A percentile compares a stretch with the other conserved stretches of the same genome.
Evolutionary conservation across 2,888 invertebrate species (phyloP).

Genomic region (Nesidiocoris tenuis): DNA sequence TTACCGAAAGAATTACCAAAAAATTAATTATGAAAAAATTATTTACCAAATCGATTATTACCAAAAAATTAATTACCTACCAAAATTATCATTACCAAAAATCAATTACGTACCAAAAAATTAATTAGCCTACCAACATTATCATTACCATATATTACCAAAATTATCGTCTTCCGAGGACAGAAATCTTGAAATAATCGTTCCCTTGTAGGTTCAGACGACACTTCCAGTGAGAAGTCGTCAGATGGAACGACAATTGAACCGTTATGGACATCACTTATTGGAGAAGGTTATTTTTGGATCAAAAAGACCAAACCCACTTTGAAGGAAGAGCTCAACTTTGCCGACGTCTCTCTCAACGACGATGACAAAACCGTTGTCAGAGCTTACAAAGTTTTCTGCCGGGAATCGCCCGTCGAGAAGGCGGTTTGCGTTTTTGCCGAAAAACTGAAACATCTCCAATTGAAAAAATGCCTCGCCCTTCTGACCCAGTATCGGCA

Average conservation of each 20-base stretch:
- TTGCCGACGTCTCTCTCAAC: neutral
- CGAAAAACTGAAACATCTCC: neutral
- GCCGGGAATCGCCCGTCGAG: neutral
- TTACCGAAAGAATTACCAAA: too few species aligned
- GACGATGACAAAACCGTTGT: neutral
- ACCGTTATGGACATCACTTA: neutral
- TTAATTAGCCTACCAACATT: too few species aligned
- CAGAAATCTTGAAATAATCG: too few species aligned
- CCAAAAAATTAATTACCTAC: too few species aligned
- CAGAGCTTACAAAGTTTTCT: neutral
- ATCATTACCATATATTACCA: too few species aligned
- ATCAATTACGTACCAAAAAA: too few species aligned
- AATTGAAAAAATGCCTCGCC: neutral
- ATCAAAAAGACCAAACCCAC: neutral
- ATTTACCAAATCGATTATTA: too few species aligned
- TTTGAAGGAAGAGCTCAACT: neutral
- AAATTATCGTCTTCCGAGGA: too few species aligned
- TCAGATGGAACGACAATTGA: neutral
- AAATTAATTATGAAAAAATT: too few species aligned
- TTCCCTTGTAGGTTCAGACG: neutral
- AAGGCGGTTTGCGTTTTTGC: neutral
- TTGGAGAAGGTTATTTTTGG: neutral
- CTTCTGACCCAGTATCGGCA: neutral
- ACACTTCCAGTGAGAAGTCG: neutral
- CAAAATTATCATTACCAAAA: too few species aligned